A percentile compares a stretch with the other conserved stretches of the same genome.
Evolutionary conservation across 1,140 invertebrate species (phyloP).

Genomic region (Metaphire vulgaris): DNA sequence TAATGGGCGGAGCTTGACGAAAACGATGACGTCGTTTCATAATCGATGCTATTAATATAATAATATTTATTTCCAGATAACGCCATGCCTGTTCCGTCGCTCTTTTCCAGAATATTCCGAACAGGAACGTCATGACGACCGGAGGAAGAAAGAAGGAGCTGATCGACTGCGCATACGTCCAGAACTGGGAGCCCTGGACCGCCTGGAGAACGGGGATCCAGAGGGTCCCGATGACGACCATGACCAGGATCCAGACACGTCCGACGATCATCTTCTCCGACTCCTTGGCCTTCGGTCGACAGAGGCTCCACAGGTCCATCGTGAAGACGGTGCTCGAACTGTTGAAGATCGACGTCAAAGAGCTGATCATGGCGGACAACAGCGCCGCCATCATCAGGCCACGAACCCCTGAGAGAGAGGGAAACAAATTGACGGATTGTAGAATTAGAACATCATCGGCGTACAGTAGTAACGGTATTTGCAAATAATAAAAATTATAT

Average conservation of each 20-base stretch:
- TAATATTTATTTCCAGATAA: too few relatives aligned
- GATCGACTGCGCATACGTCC: conserved; percentile 56
- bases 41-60: too few relatives aligned
- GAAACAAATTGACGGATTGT: too few relatives aligned
- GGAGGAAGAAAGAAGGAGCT: conserved; percentile 54
- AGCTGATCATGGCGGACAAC: conserved; percentile 11
- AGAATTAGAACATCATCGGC: too few relatives aligned
- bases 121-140: conserved; percentile 52
- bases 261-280: conserved; percentile 20
- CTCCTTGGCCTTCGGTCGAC: conserved; percentile 39
- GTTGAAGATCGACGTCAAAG: conserved; percentile 55
- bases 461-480: too few relatives aligned
- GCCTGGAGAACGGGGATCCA: conserved; percentile 17
- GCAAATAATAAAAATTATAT: too few relatives aligned
- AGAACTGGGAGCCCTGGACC: conserved; percentile 54
- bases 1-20: too few relatives aligned
- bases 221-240: background rate
- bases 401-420: conserved; percentile 8
- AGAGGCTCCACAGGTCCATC: conserved; percentile 54
- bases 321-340: conserved; percentile 56
- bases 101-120: conserved; percentile 52
- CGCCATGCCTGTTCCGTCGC: conserved; percentile 56
- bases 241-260: conserved; percentile 1
- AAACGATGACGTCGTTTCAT: too few relatives aligned
- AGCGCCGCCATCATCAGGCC: conserved; percentile 24